phyloP scores from a whole-genome alignment of 2,797 vertebrate species.

The Kryptolebias ocellatus region DNA sequence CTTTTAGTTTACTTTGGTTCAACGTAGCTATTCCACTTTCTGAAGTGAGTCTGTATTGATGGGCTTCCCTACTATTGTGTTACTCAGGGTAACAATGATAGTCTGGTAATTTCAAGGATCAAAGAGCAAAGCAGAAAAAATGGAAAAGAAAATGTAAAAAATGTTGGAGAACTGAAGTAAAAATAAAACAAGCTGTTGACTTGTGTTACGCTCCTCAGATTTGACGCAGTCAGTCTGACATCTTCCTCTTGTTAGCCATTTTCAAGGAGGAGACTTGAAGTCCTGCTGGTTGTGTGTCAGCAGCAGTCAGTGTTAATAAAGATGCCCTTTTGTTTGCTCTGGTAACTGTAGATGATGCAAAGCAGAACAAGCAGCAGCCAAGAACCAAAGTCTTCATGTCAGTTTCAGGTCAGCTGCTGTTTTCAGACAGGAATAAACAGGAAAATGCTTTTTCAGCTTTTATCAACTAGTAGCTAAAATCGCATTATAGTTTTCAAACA shows the following conservation, averaged over 20 bases:
- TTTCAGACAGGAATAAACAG: not conserved
- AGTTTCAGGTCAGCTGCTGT: conserved; percentile 8
- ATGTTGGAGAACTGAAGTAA: too few relatives aligned
- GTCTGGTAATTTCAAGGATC: too few relatives aligned
- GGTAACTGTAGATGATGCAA: not conserved
- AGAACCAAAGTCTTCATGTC: not conserved
- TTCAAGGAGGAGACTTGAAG: not conserved
- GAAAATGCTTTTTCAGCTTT: not conserved
- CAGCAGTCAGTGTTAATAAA: not conserved
- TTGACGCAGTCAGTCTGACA: not conserved
- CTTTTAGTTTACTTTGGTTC: too few relatives aligned
- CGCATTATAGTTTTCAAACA: too few relatives aligned
- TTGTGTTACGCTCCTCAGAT: not conserved
- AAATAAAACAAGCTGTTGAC: not conserved
- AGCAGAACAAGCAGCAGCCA: not conserved
- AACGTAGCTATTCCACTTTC: too few relatives aligned
- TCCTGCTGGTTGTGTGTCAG: conserved; percentile 6
- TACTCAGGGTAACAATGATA: too few relatives aligned
- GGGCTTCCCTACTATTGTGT: too few relatives aligned
- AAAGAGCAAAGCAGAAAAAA: too few relatives aligned
- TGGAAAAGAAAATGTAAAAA: too few relatives aligned
- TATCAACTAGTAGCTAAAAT: not conserved
- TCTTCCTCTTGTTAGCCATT: not conserved
- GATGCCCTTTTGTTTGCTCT: not conserved
- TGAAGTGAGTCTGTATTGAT: too few relatives aligned